Evolutionary conservation across 2,113 vertebrate genomes (phyloP).

Genomic region (Micronisus gabar): DNA sequence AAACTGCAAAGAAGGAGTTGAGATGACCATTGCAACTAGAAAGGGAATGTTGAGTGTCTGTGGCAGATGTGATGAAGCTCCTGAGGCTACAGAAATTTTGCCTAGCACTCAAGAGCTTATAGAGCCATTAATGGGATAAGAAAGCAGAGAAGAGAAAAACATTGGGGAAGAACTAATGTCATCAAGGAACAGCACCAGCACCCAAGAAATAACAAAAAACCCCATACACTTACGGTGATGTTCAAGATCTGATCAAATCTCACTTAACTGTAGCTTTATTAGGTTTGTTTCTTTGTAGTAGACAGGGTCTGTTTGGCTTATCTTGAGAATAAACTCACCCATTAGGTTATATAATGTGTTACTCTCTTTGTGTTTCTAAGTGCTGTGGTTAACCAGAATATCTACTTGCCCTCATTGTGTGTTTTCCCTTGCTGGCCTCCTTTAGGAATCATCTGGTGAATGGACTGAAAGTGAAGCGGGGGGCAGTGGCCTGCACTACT

Average conservation of each 20-base stretch:
- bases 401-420: background rate
- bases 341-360: background rate
- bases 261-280: background rate
- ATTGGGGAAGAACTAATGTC: background rate
- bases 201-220: background rate
- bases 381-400: background rate
- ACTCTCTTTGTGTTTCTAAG: background rate
- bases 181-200: background rate
- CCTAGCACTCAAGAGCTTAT: background rate
- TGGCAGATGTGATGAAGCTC: background rate
- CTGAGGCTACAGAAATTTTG: background rate
- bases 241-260: background rate
- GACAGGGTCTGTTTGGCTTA: background rate
- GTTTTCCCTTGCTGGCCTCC: background rate
- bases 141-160: background rate
- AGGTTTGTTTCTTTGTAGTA: background rate
- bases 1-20: background rate
- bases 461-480: background rate
- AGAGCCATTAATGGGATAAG: background rate
- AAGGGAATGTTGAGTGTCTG: background rate
- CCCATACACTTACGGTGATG: accelerated
- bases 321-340: background rate
- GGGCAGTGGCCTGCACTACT: background rate
- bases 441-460: background rate
- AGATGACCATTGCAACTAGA: background rate